Evolutionary conservation across 2,888 invertebrate species (phyloP).

Genomic region (Bruchidius siliquastri): DNA sequence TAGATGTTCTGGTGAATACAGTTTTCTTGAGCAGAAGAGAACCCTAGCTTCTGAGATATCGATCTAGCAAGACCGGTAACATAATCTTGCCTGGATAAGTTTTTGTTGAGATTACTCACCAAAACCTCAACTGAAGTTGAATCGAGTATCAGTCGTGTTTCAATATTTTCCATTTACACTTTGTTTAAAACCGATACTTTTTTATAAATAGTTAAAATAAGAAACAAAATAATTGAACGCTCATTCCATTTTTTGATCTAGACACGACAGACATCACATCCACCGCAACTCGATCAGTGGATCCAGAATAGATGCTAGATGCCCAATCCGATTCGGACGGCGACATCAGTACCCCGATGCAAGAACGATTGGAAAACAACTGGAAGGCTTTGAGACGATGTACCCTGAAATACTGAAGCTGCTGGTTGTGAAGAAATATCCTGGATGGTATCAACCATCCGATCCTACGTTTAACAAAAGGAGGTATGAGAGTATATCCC

Average conservation of each 20-base stretch:
- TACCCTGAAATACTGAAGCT: constrained; percentile 74
- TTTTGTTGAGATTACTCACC: too few relatives aligned
- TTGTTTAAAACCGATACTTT: too few relatives aligned
- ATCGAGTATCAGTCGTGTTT: too few relatives aligned
- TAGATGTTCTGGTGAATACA: too few relatives aligned
- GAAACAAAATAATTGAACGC: too few relatives aligned
- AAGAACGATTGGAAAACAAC: constrained; percentile 71
- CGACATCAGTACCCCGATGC: constrained; percentile 72
- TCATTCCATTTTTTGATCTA: constrained; percentile 62
- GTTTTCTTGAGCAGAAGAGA: too few relatives aligned
- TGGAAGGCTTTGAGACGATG: constrained; percentile 81
- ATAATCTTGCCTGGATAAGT: too few relatives aligned
- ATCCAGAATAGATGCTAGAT: constrained; percentile 74
- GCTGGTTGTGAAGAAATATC: constrained; percentile 52
- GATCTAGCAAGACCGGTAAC: too few relatives aligned
- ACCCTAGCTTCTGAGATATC: too few relatives aligned
- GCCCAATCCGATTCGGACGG: constrained; percentile 65
- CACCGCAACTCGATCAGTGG: constrained; percentile 70
- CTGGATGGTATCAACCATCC: constrained; percentile 52
- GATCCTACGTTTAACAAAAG: constrained; percentile 49
- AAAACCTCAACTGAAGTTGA: too few relatives aligned
- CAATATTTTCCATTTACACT: too few relatives aligned
- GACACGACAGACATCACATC: constrained; percentile 75
- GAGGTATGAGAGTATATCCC: constrained; percentile 77
- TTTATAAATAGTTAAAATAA: too few relatives aligned